A percentile compares a stretch with the other conserved stretches of the same genome.
phyloP scores from a whole-genome alignment of 2,888 invertebrate genomes.

The Flexamia atlantica region DNA sequence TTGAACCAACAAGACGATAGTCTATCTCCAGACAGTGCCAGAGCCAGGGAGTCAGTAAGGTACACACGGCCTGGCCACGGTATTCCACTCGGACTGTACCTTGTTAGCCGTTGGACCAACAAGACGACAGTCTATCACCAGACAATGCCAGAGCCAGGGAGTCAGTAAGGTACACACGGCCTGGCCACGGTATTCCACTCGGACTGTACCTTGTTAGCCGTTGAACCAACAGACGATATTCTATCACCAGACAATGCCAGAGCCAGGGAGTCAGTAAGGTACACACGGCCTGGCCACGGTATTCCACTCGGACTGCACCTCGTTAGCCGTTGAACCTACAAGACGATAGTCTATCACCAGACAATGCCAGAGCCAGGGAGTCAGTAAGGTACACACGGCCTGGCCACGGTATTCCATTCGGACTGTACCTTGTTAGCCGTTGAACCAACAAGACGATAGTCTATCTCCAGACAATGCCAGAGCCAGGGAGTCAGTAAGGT shows the following conservation, averaged over 20 bases:
- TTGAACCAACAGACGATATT: not conserved
- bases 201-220: not conserved
- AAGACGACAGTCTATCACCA: not conserved
- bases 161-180: conserved; percentile 7
- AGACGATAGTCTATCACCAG: not conserved
- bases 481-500: not conserved
- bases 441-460: too few relatives aligned
- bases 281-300: not conserved
- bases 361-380: too few relatives aligned
- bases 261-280: not conserved
- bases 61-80: not conserved
- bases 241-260: not conserved
- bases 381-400: too few relatives aligned
- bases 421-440: too few relatives aligned
- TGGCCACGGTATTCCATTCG: too few relatives aligned
- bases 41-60: not conserved
- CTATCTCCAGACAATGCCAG: too few relatives aligned
- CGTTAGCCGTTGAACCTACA: too few relatives aligned
- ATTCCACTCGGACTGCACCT: not conserved
- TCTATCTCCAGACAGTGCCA: not conserved
- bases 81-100: too few relatives aligned
- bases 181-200: not conserved
- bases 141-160: not conserved
- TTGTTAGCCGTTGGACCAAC: too few relatives aligned
- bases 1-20: not conserved